Conservation (phyloP, 1,140 invertebrate species). For the Diorhabda sublineata region DNA sequence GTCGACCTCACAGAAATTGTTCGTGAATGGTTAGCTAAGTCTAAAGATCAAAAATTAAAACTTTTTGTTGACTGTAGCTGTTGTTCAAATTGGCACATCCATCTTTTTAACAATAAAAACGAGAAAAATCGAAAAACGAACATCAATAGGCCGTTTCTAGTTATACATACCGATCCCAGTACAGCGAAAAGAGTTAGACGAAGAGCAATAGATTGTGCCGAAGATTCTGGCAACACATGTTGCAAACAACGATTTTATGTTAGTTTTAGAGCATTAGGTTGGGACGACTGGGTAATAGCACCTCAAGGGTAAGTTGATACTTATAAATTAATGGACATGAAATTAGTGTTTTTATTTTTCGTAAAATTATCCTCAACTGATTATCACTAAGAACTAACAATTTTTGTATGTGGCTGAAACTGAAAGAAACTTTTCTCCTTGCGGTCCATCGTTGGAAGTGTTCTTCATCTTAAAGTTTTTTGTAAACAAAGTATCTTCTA, state of each 20-base stretch:
- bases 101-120: slow-evolving; percentile 42
- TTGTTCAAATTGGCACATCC: slow-evolving; percentile 64
- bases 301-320: slow-evolving; percentile 61
- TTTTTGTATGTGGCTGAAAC: too few relatives aligned
- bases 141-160: slow-evolving; percentile 75
- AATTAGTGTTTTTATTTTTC: too few relatives aligned
- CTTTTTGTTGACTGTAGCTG: slow-evolving; percentile 82
- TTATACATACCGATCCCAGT: slow-evolving; percentile 68
- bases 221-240: slow-evolving; percentile 71
- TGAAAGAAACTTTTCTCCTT: too few relatives aligned
- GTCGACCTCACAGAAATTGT: slow-evolving; percentile 77
- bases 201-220: slow-evolving; percentile 76
- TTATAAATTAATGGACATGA: too few relatives aligned
- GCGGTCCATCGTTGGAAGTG: too few relatives aligned
- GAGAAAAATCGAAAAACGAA: slow-evolving; percentile 45
- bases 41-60: slow-evolving; percentile 60
- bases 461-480: too few relatives aligned
- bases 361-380: too few relatives aligned
- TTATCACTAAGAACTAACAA: too few relatives aligned
- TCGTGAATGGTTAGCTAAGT: slow-evolving; percentile 61
- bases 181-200: slow-evolving; percentile 65
- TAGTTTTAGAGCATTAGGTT: slow-evolving; percentile 83
- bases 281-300: slow-evolving; percentile 94
- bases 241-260: slow-evolving; percentile 88
- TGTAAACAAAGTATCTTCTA: too few relatives aligned